phyloP scores from a whole-genome alignment of 2,888 invertebrate species.

The Papilio protenor region DNA sequence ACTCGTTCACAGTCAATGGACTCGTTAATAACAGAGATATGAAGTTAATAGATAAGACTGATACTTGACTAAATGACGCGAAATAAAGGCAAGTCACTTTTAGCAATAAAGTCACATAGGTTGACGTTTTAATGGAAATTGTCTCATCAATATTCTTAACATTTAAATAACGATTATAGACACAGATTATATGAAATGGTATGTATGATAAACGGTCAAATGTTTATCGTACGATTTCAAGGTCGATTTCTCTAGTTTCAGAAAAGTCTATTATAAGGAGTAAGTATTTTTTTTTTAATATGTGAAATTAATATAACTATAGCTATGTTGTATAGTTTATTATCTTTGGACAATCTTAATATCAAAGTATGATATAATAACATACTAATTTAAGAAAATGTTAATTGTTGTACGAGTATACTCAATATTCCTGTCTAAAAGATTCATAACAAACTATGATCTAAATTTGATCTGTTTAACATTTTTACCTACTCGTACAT shows the following conservation, averaged over 20 bases:
- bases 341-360: not conserved
- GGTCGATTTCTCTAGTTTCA: not conserved
- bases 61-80: slow-evolving; percentile 13
- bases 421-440: not conserved
- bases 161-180: not conserved
- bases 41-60: slow-evolving; percentile 41
- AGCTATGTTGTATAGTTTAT: not conserved
- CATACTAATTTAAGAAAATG: not conserved
- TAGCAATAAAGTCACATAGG: slow-evolving; percentile 8
- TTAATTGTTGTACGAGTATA: not conserved
- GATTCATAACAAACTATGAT: not conserved
- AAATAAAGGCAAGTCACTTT: not conserved
- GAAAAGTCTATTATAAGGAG: not conserved
- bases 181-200: not conserved
- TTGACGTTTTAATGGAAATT: not conserved
- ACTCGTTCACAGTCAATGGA: slow-evolving; percentile 46
- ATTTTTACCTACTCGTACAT: slow-evolving; percentile 40
- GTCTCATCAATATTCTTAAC: slow-evolving; percentile 4
- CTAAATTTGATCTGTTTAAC: slow-evolving; percentile 44
- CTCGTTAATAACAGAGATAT: slow-evolving; percentile 48
- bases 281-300: not conserved
- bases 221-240: not conserved
- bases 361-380: not conserved
- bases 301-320: no score
- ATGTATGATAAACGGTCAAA: not conserved